Evolutionary conservation across 2,888 invertebrate species (phyloP), one percentile per base, ranked within the genome.

Genomic region (Trichogramma evanescens): DNA sequence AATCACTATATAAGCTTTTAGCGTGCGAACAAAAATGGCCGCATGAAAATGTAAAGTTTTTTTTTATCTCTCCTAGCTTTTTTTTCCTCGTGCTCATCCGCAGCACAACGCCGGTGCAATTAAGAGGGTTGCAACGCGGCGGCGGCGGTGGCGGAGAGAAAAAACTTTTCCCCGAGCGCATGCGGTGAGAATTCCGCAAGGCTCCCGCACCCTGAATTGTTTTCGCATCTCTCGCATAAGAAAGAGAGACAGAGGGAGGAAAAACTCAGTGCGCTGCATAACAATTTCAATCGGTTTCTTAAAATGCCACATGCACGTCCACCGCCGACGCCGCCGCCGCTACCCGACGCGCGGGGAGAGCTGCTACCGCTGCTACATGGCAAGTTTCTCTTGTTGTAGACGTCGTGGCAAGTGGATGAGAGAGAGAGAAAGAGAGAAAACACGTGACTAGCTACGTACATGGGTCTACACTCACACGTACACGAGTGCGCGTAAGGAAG

Each of bases 251-350:
- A 43, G 48, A n/a, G 26, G 43, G 51, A n/a, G 26, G 9, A 43
- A 46, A 9, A 49, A 61, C 54, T 56, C 59, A 60, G 61, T 57
- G 58, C 62, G n/a, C 51, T 50, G 62, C 64, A 64, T 64, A 64
- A 64, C 62, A 64, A 60, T 62, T 64, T 64, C 62, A 64, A 64
- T 64, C 62, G 64, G 60, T 54, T 26, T 64, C 64, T 64, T 54
- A 61, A 63, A 64, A 64, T 60, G 62, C 62, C 64, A 61, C 62
- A 59, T 60, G 60, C 62, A 60, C 64, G 62, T 64, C 62, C 40
- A 50, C 8, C 50, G 45, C 38, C 9, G 49, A 61, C 55, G 63
- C 56, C 56, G 54, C 40, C 56, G 49, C 6, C 9, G 54, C 9
- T 39, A 39, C 26, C 42, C 13, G 49, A 44, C 41, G 59, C 48